Base-by-base conservation (phyloP, 2,888 invertebrate species). In the Tenodera sinensis region DNA sequence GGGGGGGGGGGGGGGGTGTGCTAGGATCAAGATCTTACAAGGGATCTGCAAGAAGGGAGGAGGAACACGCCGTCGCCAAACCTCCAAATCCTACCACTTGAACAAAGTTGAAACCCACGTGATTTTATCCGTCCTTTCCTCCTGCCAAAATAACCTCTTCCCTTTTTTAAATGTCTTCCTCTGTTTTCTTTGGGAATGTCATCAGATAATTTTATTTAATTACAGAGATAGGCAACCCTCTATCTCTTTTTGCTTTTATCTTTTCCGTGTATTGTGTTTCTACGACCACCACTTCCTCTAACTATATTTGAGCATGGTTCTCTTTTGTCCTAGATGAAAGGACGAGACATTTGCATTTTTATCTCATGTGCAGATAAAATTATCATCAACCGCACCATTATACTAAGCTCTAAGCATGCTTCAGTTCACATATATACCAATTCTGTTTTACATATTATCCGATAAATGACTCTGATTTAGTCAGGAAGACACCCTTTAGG, bases 21-120 rank as follows among this genome's bases (percentile, higher is more conserved):
- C 28, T 30, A 34, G 88, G 88, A 88, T 88, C 88, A 88, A 88
- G 88, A 71, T 88, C 88, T 88, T 88, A 86, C 47, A 47, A 83
- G 82, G 87, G 83, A 82, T 87, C 82, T 87, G 83, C 47, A 82
- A 54, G 54, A 54, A 15, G 54, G 15, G 15, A 4, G 54, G 2
- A 54, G 3, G 54, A 54, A 20, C 20, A 54, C 20, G 54, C 54
- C 54, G 54, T 71, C 54, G 20, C 20, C 20, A 86, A 7, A 28
- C 47, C 54, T 15, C 85, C 3, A 85, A 54, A 85, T 81, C 86
- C 81, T 14, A 28, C 54, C 27, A 42, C 85, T 28, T 12, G 85
- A 71, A 71, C 27, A 15, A 71, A 47, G 20, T 85, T 25, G 20
- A 15, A 30, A 85, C 30, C 81, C 28, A 71, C 47, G 42, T 47